Evolutionary conservation across 2,113 vertebrate genomes (phyloP), one percentile per base, ranked within the genome.

Genomic region (Hydropotes inermis): DNA sequence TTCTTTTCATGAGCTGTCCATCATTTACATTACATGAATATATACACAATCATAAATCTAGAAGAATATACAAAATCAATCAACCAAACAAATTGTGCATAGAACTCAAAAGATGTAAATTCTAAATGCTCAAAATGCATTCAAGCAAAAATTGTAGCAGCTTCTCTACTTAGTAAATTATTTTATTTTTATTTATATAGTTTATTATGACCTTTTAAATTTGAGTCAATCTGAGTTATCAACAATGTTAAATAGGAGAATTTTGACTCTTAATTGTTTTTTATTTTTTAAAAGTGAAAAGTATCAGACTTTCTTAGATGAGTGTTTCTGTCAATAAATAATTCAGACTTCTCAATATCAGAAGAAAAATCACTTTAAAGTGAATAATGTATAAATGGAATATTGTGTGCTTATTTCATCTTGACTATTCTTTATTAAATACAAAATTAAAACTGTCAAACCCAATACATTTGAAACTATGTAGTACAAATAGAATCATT

Each of bases 41-140:
- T 86, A 94, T 96, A 98, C 98, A 98, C 96, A 98, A 97, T 93
- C 88, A 97, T 89, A 97, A 97, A 98, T 97, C 90, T 85, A 93
- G 85, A 95, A 97, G 96, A 98, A 94, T 84, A 84, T 30, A 17
- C 94, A 96, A 98, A 98, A 98, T 98, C 97, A 98, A 98, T 99
- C 98, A 99, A 94, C 87, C 97, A 96, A 98, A 90, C 76, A 97
- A 98, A 82, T 90, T 43, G n/a, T 94, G 98, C 97, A 30, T 95
- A 94, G 76, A 74, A 43, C 60, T 94, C 30, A 10, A 9, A 95
- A 94, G 92, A 97, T 95, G 45, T 81, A 95, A 98, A 97, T 96
- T 98, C 52, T 58, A 78, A 97, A 89, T 79, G 95, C 79, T 98
- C 79, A 93, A 93, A 39, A 87, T 83, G 25, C 47, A 96, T 87